Evolutionary conservation across 2,888 invertebrate genomes (phyloP), one percentile per base, ranked within the genome.

Genomic region (Xylota segnis): DNA sequence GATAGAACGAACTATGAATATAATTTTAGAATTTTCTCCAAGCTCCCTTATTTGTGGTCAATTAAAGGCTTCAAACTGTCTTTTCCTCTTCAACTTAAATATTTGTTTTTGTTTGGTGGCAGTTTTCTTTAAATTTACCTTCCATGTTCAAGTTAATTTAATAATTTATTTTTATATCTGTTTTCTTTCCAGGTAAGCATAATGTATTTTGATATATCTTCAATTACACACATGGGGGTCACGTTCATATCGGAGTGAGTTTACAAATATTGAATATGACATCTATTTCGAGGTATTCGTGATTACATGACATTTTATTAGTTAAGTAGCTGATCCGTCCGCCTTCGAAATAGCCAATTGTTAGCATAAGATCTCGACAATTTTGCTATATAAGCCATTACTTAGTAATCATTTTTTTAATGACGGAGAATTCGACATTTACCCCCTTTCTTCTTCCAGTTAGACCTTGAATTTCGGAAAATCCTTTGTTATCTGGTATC

Each of bases 111-210:
- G 12, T 18, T 54, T 61, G 5, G 23, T 14, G 6, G 32, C 1
- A 23, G 18, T 50, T 5, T 63, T 23, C 56, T 4, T 34, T 65
- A 27, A 14, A 45, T 43, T 34, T 23, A 1, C 6, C 18, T 43
- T 16, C 7, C 7, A 65, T 34, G 5, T 34, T 54, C 32, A 12
- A 65, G 18, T 71, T 50, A 7, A 52, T 65, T 63, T 66, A 5
- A 58, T 74, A n/a, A 50, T 52, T n/a, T 50, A 29, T 29, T 34
- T 65, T 65, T 27, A 34, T 23, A 43, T 12, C 43, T 32, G 29
- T 16, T 54, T 76, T 58, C 70, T 5, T 82, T 76, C 0, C 82
- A 82, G 82, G 82, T 82, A 82, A 82, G 82, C 76, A 61, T 43
- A 27, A 78, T 45, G 27, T 43, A 12, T 27, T 63, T 50, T 66